Evolutionary conservation across 2,797 vertebrate species (phyloP).

Genomic region (Antennarius maculatus): DNA sequence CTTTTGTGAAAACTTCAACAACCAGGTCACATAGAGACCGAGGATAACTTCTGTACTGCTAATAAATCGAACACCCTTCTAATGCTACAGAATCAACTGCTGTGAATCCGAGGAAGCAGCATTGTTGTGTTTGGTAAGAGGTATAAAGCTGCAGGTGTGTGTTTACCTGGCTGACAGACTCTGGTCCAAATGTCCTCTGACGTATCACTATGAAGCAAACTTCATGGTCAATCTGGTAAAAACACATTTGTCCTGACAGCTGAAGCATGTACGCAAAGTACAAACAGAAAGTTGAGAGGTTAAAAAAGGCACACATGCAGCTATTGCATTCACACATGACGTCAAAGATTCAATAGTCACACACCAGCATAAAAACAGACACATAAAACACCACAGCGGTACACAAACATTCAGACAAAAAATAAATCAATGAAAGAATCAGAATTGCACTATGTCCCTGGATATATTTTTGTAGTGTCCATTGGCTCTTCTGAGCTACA

Average conservation of each 20-base stretch:
- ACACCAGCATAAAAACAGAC: slow-evolving; percentile 37
- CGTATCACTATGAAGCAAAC: slow-evolving; percentile 8
- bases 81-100: neutral
- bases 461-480: slow-evolving; percentile 53
- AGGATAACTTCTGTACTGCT: slow-evolving; percentile 1
- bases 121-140: neutral
- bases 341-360: slow-evolving; percentile 4
- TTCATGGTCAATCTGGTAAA: slow-evolving; percentile 18
- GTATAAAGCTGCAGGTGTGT: slow-evolving; percentile 19
- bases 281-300: neutral
- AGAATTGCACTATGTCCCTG: slow-evolving; percentile 82
- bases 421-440: slow-evolving; percentile 28
- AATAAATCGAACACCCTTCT: neutral
- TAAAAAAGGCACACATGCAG: neutral
- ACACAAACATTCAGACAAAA: slow-evolving; percentile 25
- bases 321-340: neutral
- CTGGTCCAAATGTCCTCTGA: slow-evolving; percentile 37
- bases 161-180: slow-evolving; percentile 6
- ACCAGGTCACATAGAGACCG: slow-evolving; percentile 36
- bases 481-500: slow-evolving; percentile 60
- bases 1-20: slow-evolving; percentile 27
- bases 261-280: slow-evolving; percentile 21
- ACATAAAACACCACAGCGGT: slow-evolving; percentile 29
- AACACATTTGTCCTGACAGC: slow-evolving; percentile 12
- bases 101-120: slow-evolving; percentile 12